Base-by-base conservation (phyloP, 2,113 vertebrate genomes). In the Sebastes schlegelii region DNA sequence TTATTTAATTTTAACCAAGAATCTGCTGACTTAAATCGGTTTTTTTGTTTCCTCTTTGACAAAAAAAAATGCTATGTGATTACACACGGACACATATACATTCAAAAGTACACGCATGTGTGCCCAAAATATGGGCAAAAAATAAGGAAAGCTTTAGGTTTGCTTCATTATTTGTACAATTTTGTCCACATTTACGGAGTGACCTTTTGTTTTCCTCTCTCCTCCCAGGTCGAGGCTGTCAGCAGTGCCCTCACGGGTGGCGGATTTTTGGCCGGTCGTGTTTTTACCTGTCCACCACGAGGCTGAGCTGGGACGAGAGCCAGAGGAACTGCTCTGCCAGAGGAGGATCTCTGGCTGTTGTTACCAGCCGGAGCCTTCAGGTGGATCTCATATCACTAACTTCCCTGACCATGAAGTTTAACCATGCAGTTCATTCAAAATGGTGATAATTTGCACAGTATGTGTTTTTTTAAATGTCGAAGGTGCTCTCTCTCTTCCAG, bases 291-390 rank as follows among this genome's bases (percentile, higher is more conserved):
- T 95, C 95, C 14, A 82, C 62, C 2, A 0, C 6, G 6, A 79
- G 93, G 26, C 67, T 80, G 42, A 89, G 0, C 9, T 96, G 95
- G 95, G 51, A 61, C 0, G 0, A 87, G 19, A 92, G 94, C 86
- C 73, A 87, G 62, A n/a, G 3, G 7, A 66, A 90, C 66, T 95
- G 94, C 78, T 79, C 48, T 40, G 6, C 14, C 0, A 66, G 11
- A 34, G 92, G 92, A 19, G 95, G 90, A 52, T 73, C 88, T 70
- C 82, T 96, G 92, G 95, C 88, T 9, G 61, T 95, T 16, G 70
- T 95, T 43, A 52, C 2, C 73, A 90, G 40, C 68, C 6, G 2
- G 13, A 1, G 0, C 0, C 5, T 91, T 55, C 93, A 95, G 94
- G 95, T 96, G 51, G 17, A 21, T 61, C 43, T 26, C 0, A 34